phyloP scores from a whole-genome alignment of 2,113 vertebrate species.

The Serranochromis macrocephalus region DNA sequence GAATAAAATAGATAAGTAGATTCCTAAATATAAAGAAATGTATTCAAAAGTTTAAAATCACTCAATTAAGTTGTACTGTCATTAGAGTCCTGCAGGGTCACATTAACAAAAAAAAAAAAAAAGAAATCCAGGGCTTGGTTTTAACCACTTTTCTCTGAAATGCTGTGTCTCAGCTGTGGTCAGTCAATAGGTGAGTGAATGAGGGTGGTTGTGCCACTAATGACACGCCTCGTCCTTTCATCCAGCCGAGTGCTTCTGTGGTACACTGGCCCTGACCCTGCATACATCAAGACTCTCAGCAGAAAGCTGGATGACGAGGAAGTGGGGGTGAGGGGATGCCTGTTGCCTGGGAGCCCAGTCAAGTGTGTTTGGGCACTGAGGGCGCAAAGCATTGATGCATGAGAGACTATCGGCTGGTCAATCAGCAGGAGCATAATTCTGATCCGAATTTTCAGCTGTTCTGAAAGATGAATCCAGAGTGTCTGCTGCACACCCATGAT shows the following conservation, averaged over 20 bases:
- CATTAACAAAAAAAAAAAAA: not conserved
- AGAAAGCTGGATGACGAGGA: slow-evolving; percentile 2
- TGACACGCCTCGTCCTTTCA: not conserved
- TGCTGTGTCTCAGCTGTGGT: not conserved
- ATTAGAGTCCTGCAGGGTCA: not conserved
- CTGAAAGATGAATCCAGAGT: not conserved
- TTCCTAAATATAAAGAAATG: not conserved
- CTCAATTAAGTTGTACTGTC: not conserved
- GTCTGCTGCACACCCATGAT: not conserved
- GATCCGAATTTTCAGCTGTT: not conserved
- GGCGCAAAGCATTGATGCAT: slow-evolving; percentile 48
- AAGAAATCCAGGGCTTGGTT: not conserved
- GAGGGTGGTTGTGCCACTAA: not conserved
- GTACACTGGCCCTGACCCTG: slow-evolving; percentile 40
- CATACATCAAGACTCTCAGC: slow-evolving; percentile 53
- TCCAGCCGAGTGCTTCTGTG: not conserved
- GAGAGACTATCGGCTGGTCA: not conserved
- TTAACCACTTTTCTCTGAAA: not conserved
- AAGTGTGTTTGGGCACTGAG: not conserved
- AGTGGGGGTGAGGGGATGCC: not conserved
- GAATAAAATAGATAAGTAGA: not conserved
- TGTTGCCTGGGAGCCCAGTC: slow-evolving; percentile 69
- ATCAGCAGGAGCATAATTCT: not conserved
- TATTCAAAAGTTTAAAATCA: not conserved
- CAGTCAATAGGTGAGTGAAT: not conserved